phyloP scores from a whole-genome alignment of 2,113 vertebrate genomes.

The Nothoprocta pentlandii region DNA sequence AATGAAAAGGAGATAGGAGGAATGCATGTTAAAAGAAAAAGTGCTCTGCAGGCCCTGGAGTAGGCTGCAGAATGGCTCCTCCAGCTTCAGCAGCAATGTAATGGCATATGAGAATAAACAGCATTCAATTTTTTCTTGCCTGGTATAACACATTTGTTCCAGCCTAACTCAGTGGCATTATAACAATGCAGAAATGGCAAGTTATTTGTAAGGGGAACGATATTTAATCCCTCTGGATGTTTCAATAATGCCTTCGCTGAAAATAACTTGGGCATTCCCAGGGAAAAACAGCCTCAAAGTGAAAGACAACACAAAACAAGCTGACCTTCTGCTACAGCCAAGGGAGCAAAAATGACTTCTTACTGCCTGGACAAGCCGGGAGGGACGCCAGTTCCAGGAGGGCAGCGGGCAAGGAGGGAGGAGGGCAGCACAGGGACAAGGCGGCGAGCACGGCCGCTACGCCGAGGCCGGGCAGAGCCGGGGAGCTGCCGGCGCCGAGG shows the following conservation, averaged over 20 bases:
- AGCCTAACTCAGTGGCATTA: not conserved
- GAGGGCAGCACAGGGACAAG: not conserved
- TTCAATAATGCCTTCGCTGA: not conserved
- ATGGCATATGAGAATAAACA: not conserved
- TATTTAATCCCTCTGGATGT: not conserved
- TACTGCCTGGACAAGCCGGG: not conserved
- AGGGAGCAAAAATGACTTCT: not conserved
- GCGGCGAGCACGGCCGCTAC: not conserved
- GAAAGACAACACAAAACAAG: not conserved
- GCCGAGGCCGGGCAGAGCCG: not conserved
- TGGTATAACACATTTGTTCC: not conserved
- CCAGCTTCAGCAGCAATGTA: not conserved
- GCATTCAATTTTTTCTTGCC: not conserved
- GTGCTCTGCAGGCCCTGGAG: not conserved
- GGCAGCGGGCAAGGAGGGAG: not conserved
- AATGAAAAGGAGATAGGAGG: not conserved
- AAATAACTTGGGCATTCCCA: not conserved
- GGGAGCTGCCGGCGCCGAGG: not conserved
- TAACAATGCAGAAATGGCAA: not conserved
- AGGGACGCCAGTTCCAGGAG: not conserved
- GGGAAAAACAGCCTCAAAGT: not conserved
- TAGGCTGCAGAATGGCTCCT: not conserved
- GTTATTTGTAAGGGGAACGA: not conserved
- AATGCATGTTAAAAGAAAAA: not conserved
- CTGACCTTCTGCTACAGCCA: not conserved